Conservation (phyloP, 2,888 invertebrate species). For the Pandemis cinnamomeana region DNA sequence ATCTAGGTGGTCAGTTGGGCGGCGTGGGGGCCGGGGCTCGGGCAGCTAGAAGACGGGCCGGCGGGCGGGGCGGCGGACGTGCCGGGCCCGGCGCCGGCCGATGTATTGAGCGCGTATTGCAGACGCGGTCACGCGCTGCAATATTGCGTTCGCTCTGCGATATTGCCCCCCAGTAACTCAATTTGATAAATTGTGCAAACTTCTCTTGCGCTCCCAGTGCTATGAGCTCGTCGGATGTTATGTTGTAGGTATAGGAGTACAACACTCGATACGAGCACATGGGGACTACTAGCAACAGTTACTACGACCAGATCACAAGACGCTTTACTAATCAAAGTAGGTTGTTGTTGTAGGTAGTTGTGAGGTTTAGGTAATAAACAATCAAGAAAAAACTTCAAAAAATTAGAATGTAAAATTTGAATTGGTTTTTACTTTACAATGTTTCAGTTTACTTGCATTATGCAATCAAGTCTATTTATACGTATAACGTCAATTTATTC, state of each 20-base stretch:
- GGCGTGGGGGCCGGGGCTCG: slow-evolving; percentile 46
- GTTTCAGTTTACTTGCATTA: background rate
- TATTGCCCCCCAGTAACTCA: slow-evolving; percentile 84
- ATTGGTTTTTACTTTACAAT: too few species aligned
- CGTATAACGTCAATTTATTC: background rate
- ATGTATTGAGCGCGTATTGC: slow-evolving; percentile 85
- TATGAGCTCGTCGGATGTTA: slow-evolving; percentile 66
- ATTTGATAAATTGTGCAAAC: slow-evolving; percentile 84
- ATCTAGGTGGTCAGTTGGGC: slow-evolving; percentile 82
- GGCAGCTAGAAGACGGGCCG: slow-evolving; percentile 57
- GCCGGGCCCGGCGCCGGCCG: slow-evolving; percentile 80
- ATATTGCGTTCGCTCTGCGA: slow-evolving; percentile 83
- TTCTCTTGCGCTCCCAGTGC: slow-evolving; percentile 72
- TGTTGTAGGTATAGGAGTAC: slow-evolving; percentile 14
- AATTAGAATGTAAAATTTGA: too few species aligned
- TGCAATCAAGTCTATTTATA: background rate
- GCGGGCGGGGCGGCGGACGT: slow-evolving; percentile 73
- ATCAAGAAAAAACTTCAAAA: too few species aligned
- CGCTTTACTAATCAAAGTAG: background rate
- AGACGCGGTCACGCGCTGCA: slow-evolving; percentile 85
- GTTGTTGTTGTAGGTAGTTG: too few species aligned
- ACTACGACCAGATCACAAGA: background rate
- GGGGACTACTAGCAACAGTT: background rate
- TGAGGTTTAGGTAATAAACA: background rate
- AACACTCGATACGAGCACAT: background rate